phyloP scores from a whole-genome alignment of 1,140 invertebrate species.

The Eumaeus atala region DNA sequence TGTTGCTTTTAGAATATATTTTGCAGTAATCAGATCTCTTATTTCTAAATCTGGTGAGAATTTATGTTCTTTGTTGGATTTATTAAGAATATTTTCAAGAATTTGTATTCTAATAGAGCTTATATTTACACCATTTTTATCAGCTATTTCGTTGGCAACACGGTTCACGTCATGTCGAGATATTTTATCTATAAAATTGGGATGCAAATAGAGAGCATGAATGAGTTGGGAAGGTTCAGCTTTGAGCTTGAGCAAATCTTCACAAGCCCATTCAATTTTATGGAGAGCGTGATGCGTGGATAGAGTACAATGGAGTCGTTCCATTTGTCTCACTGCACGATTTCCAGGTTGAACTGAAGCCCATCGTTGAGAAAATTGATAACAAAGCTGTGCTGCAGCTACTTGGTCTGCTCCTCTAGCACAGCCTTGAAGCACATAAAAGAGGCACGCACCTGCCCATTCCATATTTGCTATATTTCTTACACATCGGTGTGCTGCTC shows the following conservation, averaged over 20 bases:
- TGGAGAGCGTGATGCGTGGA: slow-evolving; percentile 75
- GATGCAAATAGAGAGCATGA: slow-evolving; percentile 72
- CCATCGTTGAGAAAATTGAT: slow-evolving; percentile 74
- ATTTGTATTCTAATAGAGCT: slow-evolving; percentile 66
- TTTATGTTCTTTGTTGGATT: slow-evolving; percentile 42
- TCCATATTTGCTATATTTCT: slow-evolving; percentile 69
- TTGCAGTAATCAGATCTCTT: slow-evolving; percentile 60
- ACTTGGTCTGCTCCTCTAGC: slow-evolving; percentile 75
- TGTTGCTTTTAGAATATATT: slow-evolving; percentile 70
- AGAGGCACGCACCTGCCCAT: slow-evolving; percentile 71
- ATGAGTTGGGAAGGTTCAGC: slow-evolving; percentile 75
- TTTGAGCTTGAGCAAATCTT: slow-evolving; percentile 70
- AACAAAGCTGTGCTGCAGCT: slow-evolving; percentile 75
- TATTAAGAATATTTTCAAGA: slow-evolving; percentile 63
- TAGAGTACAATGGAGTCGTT: slow-evolving; percentile 71
- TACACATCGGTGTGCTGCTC: slow-evolving; percentile 64
- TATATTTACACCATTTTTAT: slow-evolving; percentile 66
- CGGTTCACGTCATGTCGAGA: slow-evolving; percentile 72
- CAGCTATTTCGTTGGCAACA: slow-evolving; percentile 74
- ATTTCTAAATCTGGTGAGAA: slow-evolving; percentile 40
- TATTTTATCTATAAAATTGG: slow-evolving; percentile 66
- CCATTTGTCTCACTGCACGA: slow-evolving; percentile 69
- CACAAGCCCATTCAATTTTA: slow-evolving; percentile 73
- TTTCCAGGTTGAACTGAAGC: slow-evolving; percentile 66
- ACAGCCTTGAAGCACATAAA: slow-evolving; percentile 69